Evolutionary conservation across 2,888 invertebrate species (phyloP), one percentile per base, ranked within the genome.

Genomic region (Vanessa cardui): DNA sequence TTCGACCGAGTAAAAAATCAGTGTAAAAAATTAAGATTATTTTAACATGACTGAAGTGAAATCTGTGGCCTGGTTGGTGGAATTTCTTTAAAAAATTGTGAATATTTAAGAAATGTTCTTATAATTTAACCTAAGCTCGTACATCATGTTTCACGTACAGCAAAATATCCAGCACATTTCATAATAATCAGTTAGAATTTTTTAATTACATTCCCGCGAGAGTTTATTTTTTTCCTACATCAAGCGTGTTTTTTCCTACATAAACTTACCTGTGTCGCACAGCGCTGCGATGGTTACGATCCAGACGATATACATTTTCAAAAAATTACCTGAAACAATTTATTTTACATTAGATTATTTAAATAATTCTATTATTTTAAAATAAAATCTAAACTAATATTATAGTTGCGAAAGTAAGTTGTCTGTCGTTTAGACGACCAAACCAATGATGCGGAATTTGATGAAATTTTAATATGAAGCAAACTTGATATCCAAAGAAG

Each of bases 271-370:
- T 47, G 58, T 49, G 46, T 61, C 45, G 45, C 64, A 67, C 26
- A 68, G 49, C 21, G 64, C 64, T 62, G 60, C 18, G 46, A 62
- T 60, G 44, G 62, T 44, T 52, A 61, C 46, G 47, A 72, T 58
- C 64, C 71, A 67, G 44, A 67, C 31, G 58, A 60, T 26, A 49
- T 71, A 71, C 72, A 72, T 72, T 65, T 65, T 67, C 49, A 46
- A n/a, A 60, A 18, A 49, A 39, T 49, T 61, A 26, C 62, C 71
- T 72, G 69, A 33, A 72, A 72, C 66, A 67, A 66, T 39, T 21
- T 39, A 52, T 62, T 61, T 39, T 16, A 47, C 49, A 62, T 58
- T 50, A 46, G 26, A 56, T 39, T n/a, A 54, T 16, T 31, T 15
- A n/a, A 8, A 47, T 7, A 47, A 16, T 16, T 18, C 2, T 18